Evolutionary conservation across 2,113 vertebrate species (phyloP), one percentile per base, ranked within the genome.

Genomic region (Prinia subflava): DNA sequence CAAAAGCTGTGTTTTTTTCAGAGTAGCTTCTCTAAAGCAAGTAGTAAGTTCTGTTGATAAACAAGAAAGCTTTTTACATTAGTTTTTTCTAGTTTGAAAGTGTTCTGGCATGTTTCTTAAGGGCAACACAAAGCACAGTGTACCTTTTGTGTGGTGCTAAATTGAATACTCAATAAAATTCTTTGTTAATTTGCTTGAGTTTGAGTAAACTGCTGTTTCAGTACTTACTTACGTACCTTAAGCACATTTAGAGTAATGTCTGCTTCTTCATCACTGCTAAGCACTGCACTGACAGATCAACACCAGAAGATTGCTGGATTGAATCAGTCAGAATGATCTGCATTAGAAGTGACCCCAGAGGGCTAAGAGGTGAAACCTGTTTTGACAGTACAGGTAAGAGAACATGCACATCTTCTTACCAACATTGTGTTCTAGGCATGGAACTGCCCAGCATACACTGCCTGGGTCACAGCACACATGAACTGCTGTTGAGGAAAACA

Each of bases 61-160:
- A 56, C 13, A 87, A 79, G 52, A 53, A 89, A 89, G 94, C 80
- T 89, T 94, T 95, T 89, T 75, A 92, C 53, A n/a, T 87, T 92
- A 71, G 44, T 85, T 93, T 95, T 95, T 95, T 87, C 50, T 86
- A 93, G 82, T 89, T 87, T 75, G 22, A 69, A 95, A 94, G 78
- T 80, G 46, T 44, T 95, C 25, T 74, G 20, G 68, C 67, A 74
- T 86, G 82, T 94, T 95, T 55, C 86, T 83, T 91, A 92, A 91
- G 68, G 89, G 89, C 90, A 95, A 67, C 74, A 93, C 41, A 83
- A 94, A 92, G 50, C 84, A 89, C 87, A 90, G 62, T 85, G 71
- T 96, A 90, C 64, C 55, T 94, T 94, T 85, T 92, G 85, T 95
- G 91, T 95, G 96, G 93, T 95, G 90, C 93, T 94, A 73, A 91